Evolutionary conservation across 2,797 vertebrate species (phyloP).

Genomic region (Hyperoplus lanceolatus): DNA sequence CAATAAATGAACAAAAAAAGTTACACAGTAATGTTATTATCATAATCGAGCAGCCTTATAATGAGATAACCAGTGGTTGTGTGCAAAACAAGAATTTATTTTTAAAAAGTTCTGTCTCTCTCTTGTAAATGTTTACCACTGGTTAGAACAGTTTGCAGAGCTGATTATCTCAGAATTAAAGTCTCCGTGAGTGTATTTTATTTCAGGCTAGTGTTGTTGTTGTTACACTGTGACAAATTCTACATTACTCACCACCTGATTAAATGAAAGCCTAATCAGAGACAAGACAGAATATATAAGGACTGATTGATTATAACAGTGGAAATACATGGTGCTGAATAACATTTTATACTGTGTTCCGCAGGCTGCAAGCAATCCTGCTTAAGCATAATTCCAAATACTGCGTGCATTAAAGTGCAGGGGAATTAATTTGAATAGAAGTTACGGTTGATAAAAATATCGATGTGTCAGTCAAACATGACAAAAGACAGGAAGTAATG

Average conservation of each 20-base stretch:
- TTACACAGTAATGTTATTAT: constrained; percentile 8
- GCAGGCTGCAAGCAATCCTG: constrained; percentile 4
- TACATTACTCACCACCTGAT: neutral
- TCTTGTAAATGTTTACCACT: constrained; percentile 3
- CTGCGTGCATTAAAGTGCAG: neutral
- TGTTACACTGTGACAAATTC: constrained; percentile 14
- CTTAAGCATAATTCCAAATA: constrained; percentile 1
- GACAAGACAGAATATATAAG: constrained; percentile 15
- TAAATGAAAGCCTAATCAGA: constrained; percentile 26
- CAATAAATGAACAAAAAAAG: neutral
- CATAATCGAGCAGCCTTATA: neutral
- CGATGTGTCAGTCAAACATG: neutral
- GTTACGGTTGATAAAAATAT: neutral
- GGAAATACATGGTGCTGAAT: neutral
- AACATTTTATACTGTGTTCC: neutral
- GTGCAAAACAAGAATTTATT: neutral
- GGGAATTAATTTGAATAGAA: constrained; percentile 1
- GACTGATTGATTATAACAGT: constrained; percentile 22
- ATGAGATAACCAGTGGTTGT: neutral
- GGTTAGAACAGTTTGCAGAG: neutral
- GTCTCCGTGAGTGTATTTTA: neutral
- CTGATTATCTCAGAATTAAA: constrained; percentile 12
- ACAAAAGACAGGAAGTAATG: neutral
- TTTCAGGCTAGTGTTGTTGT: neutral
- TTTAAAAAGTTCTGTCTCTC: neutral